Evolutionary conservation across 2,113 vertebrate genomes (phyloP).

Genomic region (Grammomys dolichurus): DNA sequence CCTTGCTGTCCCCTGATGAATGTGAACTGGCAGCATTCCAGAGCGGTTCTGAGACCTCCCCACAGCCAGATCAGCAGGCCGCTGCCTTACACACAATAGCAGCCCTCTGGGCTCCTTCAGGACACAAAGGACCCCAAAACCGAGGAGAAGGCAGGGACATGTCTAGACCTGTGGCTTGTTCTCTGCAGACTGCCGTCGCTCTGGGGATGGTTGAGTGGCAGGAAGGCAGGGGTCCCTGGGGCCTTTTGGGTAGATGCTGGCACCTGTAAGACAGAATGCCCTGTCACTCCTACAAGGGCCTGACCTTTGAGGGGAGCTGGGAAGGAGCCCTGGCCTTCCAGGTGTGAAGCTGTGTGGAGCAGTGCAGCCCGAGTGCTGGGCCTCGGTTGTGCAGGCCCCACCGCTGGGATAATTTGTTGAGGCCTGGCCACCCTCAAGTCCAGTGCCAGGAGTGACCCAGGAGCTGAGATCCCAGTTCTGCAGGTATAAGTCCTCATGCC

Average conservation of each 20-base stretch:
- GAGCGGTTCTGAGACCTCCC: neutral
- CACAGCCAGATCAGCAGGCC: neutral
- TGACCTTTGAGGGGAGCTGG: neutral
- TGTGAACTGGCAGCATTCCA: fast-evolving
- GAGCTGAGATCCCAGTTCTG: neutral
- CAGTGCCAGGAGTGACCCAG: no score
- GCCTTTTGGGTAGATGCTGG: slow-evolving; percentile 79
- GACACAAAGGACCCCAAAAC: neutral
- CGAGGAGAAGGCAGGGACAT: neutral
- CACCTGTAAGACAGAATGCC: slow-evolving; percentile 82
- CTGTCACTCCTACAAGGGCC: neutral
- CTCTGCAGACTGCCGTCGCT: slow-evolving; percentile 20
- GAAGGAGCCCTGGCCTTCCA: neutral
- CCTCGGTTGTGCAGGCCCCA: neutral
- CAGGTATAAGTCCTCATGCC: fast-evolving
- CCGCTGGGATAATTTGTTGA: neutral
- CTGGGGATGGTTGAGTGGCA: neutral
- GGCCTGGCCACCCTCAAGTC: neutral
- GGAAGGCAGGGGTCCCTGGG: neutral
- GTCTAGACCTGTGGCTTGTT: slow-evolving; percentile 83
- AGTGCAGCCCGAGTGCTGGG: neutral
- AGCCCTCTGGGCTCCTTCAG: neutral
- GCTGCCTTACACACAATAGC: fast-evolving
- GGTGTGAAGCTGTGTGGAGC: neutral
- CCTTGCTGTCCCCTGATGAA: neutral